These are phyloP conservation scores for Euwallacea similis DNA, from an alignment of 1,140 invertebrate genomes.

Conservation along the genomic window DNA sequence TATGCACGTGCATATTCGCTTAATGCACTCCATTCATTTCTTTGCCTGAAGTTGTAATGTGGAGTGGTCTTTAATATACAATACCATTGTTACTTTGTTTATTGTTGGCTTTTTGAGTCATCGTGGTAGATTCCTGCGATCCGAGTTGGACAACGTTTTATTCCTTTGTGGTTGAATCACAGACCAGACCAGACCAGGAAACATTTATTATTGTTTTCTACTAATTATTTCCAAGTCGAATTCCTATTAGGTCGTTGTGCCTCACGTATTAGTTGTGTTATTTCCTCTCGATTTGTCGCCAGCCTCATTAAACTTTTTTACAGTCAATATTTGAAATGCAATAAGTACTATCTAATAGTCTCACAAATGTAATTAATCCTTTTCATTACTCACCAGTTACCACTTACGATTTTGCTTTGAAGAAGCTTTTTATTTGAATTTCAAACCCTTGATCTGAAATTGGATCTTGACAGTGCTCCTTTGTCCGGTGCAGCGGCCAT, in stretches of 20 bases:
- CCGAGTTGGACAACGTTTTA: neutral
- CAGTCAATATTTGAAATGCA: too few relatives aligned
- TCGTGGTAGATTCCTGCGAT: neutral
- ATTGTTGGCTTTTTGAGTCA: constrained; percentile 10
- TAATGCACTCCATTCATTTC: constrained; percentile 9
- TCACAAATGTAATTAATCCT: too few relatives aligned
- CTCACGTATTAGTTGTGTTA: too few relatives aligned
- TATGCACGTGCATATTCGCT: neutral
- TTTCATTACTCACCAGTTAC: too few relatives aligned
- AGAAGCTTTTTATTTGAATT: too few relatives aligned
- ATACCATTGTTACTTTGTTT: constrained; percentile 4
- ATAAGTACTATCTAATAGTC: too few relatives aligned
- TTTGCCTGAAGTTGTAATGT: neutral
- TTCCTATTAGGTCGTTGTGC: constrained; percentile 14
- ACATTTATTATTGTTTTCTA: constrained; percentile 18
- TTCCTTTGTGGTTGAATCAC: constrained; percentile 1
- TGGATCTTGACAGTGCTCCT: constrained; percentile 12
- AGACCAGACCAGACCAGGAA: neutral
- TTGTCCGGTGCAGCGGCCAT: constrained; percentile 5
- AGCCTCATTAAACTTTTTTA: too few relatives aligned
- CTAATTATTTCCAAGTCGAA: constrained; percentile 12
- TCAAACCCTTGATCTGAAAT: constrained; percentile 17
- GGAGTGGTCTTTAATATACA: neutral
- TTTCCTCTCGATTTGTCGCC: too few relatives aligned
- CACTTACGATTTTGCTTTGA: too few relatives aligned